Conservation (phyloP, 2,888 invertebrate genomes). For the Calliphora vomitoria region DNA sequence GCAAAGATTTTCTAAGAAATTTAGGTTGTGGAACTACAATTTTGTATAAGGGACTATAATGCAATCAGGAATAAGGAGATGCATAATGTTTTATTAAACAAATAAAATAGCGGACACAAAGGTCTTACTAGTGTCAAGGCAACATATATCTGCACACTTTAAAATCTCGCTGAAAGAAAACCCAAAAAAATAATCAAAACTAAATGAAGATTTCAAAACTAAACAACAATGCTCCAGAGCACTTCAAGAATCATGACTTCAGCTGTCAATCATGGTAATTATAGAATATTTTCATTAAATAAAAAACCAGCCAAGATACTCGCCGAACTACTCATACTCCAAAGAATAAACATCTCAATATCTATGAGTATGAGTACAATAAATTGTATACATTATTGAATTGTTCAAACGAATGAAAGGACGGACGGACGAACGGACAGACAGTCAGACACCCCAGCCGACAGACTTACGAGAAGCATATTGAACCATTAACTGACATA, state of each 20-base stretch:
- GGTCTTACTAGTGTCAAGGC: no score
- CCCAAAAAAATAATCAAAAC: slow-evolving; percentile 5
- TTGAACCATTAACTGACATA: slow-evolving; percentile 40
- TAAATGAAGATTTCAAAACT: slow-evolving; percentile 59
- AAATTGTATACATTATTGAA: slow-evolving; percentile 33
- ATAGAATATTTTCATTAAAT: slow-evolving; percentile 39
- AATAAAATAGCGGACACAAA: no score
- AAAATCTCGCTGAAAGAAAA: neutral
- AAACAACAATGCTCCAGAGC: slow-evolving; percentile 34
- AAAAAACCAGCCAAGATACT: neutral
- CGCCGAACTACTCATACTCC: neutral
- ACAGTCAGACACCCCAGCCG: neutral
- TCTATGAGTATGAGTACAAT: neutral
- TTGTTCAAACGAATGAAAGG: slow-evolving; percentile 1
- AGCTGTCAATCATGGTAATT: slow-evolving; percentile 60
- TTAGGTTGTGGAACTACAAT: no score
- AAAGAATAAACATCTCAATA: slow-evolving; percentile 25
- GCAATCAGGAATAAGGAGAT: no score
- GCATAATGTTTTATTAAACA: no score
- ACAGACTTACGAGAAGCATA: neutral
- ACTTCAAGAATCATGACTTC: slow-evolving; percentile 40
- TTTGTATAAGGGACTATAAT: no score
- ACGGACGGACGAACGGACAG: neutral
- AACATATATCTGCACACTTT: no score
- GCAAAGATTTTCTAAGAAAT: no score